These are phyloP conservation scores for Cephus spinipes DNA, from an alignment of 2,888 invertebrate genomes.

Conservation along the genomic window DNA sequence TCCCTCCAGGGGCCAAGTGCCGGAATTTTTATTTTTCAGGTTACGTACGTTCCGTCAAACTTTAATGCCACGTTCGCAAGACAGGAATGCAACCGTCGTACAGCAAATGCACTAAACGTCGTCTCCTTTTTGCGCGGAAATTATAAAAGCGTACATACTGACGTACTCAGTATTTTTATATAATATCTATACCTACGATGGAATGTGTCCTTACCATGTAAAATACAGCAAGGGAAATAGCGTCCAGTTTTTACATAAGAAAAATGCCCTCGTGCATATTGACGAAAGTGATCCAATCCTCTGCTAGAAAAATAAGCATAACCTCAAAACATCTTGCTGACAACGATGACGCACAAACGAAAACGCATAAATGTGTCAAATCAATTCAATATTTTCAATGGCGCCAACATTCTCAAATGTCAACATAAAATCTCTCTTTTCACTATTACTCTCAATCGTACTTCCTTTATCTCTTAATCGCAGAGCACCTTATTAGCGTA, in stretches of 20 bases:
- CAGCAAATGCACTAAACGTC: background rate
- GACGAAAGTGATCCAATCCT: background rate
- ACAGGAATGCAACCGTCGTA: background rate
- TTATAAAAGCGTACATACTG: background rate
- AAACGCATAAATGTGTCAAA: background rate
- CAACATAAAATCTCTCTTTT: background rate
- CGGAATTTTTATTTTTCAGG: background rate
- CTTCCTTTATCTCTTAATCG: background rate
- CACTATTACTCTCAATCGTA: background rate
- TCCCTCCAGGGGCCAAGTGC: no score
- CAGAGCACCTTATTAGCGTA: background rate
- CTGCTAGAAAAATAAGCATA: background rate
- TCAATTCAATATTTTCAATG: background rate
- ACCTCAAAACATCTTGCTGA: background rate
- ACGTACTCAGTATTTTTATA: background rate
- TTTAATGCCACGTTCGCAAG: background rate
- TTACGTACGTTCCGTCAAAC: background rate
- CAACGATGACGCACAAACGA: background rate
- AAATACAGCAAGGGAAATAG: background rate
- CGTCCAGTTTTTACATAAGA: background rate
- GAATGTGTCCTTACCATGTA: background rate
- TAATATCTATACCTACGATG: background rate
- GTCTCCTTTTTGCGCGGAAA: background rate
- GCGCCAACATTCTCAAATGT: background rate
- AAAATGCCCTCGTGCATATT: background rate